Evolutionary conservation across 2,888 invertebrate species (phyloP).

Genomic region (Trissoscelio sp.): DNA sequence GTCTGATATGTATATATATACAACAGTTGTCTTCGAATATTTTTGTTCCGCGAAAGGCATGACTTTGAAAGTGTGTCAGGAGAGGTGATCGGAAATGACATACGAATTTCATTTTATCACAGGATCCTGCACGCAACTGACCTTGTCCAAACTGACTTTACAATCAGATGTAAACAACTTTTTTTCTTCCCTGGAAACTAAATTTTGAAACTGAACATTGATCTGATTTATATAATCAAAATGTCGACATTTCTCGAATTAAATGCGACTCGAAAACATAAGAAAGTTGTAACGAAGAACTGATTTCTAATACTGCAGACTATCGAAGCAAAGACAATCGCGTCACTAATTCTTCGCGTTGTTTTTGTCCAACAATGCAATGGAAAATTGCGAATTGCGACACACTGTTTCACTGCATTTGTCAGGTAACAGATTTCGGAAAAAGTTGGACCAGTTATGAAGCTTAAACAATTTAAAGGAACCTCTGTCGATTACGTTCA

Average conservation of each 20-base stretch:
- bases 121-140: constrained; percentile 11
- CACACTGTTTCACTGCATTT: constrained; percentile 6
- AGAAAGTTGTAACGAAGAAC: constrained; percentile 32
- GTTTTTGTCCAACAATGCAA: constrained; percentile 24
- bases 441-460: neutral
- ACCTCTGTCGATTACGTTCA: neutral
- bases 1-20: neutral
- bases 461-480: neutral
- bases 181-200: neutral
- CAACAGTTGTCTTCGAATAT: neutral
- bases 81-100: constrained; percentile 3
- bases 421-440: neutral
- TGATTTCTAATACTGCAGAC: constrained; percentile 45
- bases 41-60: neutral
- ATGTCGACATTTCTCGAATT: neutral
- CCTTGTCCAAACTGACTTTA: neutral
- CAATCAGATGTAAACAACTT: neutral
- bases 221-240: neutral
- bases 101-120: constrained; percentile 15
- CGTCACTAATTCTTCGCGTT: constrained; percentile 26
- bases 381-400: constrained; percentile 29
- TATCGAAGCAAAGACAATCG: constrained; percentile 40
- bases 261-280: constrained; percentile 11
- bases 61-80: neutral
- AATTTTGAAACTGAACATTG: no score